phyloP scores from a whole-genome alignment of 2,113 vertebrate genomes.

The Pseudopodoces humilis region DNA sequence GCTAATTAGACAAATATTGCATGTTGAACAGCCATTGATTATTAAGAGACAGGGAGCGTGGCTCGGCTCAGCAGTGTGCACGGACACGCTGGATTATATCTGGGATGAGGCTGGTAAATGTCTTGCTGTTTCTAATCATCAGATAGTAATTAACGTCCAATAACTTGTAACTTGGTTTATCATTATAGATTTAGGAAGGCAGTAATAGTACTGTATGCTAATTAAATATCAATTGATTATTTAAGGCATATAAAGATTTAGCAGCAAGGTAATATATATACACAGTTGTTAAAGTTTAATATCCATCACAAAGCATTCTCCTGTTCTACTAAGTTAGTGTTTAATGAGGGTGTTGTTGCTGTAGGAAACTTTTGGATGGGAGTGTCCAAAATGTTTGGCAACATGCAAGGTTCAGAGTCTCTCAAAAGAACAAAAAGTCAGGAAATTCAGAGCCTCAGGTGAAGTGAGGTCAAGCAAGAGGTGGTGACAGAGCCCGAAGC shows the following conservation, averaged over 20 bases:
- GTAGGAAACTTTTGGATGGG: not conserved
- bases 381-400: not conserved
- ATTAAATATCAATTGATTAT: slow-evolving; percentile 76
- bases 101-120: slow-evolving; percentile 42
- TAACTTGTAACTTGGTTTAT: slow-evolving; percentile 70
- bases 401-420: not conserved
- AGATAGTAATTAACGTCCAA: slow-evolving; percentile 67
- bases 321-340: not conserved
- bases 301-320: slow-evolving; percentile 1
- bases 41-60: slow-evolving; percentile 62
- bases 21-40: slow-evolving; percentile 77
- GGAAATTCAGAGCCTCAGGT: not conserved
- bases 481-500: not conserved
- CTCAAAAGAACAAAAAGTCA: not conserved
- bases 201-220: slow-evolving; percentile 71
- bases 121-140: slow-evolving; percentile 62
- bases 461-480: not conserved
- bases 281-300: slow-evolving; percentile 55
- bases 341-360: not conserved
- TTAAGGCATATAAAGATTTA: slow-evolving; percentile 61
- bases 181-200: slow-evolving; percentile 70
- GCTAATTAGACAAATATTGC: slow-evolving; percentile 81
- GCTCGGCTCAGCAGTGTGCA: slow-evolving; percentile 27
- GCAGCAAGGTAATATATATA: slow-evolving; percentile 59
- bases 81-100: slow-evolving; percentile 62